Evolutionary conservation across 2,797 vertebrate species (phyloP).

Genomic region (Loris lydekkerianus): DNA sequence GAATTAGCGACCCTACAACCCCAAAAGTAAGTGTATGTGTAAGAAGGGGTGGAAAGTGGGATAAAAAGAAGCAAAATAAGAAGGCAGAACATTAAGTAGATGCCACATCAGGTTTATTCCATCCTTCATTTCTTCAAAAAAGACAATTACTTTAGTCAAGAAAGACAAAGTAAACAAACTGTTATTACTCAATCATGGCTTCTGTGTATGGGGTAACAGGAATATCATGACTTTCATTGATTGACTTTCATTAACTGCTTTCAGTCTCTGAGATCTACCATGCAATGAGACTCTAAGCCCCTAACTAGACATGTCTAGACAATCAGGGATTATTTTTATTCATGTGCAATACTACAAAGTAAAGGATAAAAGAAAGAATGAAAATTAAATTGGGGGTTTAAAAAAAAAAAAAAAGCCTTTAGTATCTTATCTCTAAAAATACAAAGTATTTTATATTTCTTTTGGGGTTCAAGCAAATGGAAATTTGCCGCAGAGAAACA

Average conservation of each 20-base stretch:
- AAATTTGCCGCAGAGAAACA: background rate
- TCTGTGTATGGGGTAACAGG: background rate
- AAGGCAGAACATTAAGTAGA: background rate
- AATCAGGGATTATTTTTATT: background rate
- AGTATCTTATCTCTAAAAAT: background rate
- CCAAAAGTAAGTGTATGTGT: background rate
- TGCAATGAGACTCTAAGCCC: background rate
- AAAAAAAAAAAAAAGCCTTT: accelerated
- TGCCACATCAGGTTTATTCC: background rate
- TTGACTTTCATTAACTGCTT: background rate
- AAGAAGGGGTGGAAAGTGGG: background rate
- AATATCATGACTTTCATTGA: background rate
- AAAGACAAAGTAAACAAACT: background rate
- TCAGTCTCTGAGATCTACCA: background rate
- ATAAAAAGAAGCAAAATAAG: background rate
- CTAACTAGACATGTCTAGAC: background rate
- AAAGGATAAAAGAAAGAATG: background rate
- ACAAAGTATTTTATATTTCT: background rate
- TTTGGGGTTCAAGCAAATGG: background rate
- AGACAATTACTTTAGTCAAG: background rate
- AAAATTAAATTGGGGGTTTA: background rate
- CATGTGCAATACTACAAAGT: background rate
- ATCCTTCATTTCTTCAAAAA: background rate
- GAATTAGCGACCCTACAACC: background rate
- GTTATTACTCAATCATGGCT: background rate